Conservation (phyloP, 1,140 invertebrate genomes). For the Bursaphelenchus mucronatus region DNA sequence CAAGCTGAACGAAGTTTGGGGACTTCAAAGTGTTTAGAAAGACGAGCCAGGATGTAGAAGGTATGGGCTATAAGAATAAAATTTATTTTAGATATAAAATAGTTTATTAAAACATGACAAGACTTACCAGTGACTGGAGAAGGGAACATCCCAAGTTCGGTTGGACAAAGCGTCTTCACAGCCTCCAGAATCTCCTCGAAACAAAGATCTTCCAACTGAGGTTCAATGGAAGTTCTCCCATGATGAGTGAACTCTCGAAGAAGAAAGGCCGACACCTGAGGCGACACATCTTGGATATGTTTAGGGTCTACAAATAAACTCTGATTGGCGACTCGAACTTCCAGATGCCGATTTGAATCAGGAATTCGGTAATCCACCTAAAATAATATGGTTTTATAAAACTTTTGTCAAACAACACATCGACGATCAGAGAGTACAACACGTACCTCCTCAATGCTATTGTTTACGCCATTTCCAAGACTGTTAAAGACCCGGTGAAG, state of each 20-base stretch:
- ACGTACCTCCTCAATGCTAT: too few relatives aligned
- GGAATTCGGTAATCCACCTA: conserved; percentile 34
- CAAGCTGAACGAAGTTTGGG: conserved; percentile 23
- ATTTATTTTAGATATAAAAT: not conserved
- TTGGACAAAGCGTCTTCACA: conserved; percentile 27
- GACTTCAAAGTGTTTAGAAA: conserved; percentile 31
- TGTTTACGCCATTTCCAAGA: too few relatives aligned
- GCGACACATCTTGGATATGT: conserved; percentile 18
- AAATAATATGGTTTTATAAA: not conserved
- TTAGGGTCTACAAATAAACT: conserved; percentile 26
- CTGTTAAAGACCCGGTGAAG: too few relatives aligned
- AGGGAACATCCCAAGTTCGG: conserved; percentile 28
- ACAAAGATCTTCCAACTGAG: conserved; percentile 27
- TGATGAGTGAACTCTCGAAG: conserved; percentile 25
- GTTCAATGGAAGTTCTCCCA: conserved; percentile 20
- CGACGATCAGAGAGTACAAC: too few relatives aligned
- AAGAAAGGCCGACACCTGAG: conserved; percentile 23
- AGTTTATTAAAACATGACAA: not conserved
- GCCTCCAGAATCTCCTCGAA: conserved; percentile 33
- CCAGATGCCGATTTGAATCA: conserved; percentile 21
- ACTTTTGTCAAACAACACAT: too few relatives aligned
- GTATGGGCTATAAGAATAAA: conserved; percentile 28
- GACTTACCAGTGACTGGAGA: conserved; percentile 25
- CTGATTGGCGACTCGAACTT: conserved; percentile 24
- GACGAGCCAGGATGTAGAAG: conserved; percentile 24